phyloP scores from a whole-genome alignment of 2,797 vertebrate genomes.

The Paratrypauchen microcephalus region DNA sequence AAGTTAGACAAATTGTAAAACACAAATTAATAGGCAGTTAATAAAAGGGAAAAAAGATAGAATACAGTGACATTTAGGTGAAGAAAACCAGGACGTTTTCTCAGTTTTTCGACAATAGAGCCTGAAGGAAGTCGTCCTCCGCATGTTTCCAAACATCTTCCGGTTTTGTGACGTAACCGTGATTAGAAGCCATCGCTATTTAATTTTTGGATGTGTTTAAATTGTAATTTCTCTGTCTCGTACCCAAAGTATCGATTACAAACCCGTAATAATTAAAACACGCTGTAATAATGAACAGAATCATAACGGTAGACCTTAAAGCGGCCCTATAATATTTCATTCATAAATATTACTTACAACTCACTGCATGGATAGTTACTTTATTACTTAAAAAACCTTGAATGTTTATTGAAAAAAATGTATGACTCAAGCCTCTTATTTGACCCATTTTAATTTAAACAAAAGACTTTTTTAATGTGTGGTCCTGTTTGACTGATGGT shows the following conservation, averaged over 20 bases:
- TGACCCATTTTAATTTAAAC: conserved; percentile 43
- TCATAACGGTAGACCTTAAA: conserved; percentile 11
- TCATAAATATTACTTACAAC: conserved; percentile 45
- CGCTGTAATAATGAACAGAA: neutral
- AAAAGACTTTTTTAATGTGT: conserved; percentile 49
- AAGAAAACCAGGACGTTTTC: too few species aligned
- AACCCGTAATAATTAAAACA: neutral
- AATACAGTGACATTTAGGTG: too few species aligned
- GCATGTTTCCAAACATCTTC: too few species aligned
- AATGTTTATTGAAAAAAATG: conserved; percentile 67
- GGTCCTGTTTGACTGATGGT: conserved; percentile 59
- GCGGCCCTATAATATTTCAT: conserved; percentile 24
- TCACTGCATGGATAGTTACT: conserved; percentile 64
- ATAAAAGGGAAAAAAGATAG: too few species aligned
- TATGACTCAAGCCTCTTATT: conserved; percentile 49
- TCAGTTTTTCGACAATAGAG: too few species aligned
- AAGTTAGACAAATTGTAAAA: too few species aligned
- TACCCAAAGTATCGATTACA: neutral
- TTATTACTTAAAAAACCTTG: conserved; percentile 60
- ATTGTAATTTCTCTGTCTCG: neutral
- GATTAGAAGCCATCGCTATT: too few species aligned
- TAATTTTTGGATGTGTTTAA: neutral
- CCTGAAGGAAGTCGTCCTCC: too few species aligned
- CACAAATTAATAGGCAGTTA: too few species aligned
- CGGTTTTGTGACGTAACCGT: too few species aligned